Base-by-base conservation (phyloP, 2,113 vertebrate species). In the Paraplagusia blochii region DNA sequence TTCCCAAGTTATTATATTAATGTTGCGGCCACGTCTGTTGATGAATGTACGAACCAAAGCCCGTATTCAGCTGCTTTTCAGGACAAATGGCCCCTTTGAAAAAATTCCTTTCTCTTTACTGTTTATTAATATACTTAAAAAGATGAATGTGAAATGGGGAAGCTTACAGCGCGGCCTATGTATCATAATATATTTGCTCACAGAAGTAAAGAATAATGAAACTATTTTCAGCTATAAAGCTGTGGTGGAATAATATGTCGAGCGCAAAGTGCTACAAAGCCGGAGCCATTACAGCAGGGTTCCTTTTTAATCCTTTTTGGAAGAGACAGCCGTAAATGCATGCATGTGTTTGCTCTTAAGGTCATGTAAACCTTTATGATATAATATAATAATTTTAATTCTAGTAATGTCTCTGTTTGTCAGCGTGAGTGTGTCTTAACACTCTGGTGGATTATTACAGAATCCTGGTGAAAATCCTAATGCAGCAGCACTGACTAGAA, bases 41-140 rank as follows among this genome's bases (percentile, higher is more conserved):
- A 89, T 90, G 71, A 90, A 90, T 90, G 87, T 80, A 65, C 58
- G 38, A 61, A 64, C 63, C 84, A 87, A 90, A 88, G 58, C 83
- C 84, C 79, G 35, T 56, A 87, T 88, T 88, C 86, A 88, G 85
- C 88, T 88, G 77, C 74, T 88, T 89, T 81, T 62, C 46, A 72
- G 85, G 85, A 91, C 84, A 87, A 91, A 90, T 88, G 81, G 79
- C 79, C 79, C 72, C 85, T 85, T 85, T 86, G 83, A 76, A 90
- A 88, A 84, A 86, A 86, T 85, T 78, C 63, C 62, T 81, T 76
- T 76, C 81, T 77, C 84, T 87, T 88, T 87, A 86, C 81, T 85
- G 82, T 88, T 90, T 91, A 90, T 90, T 90, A 90, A 90, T 87
- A 88, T 77, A 80, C 81, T 88, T 88, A 84, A 85, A 88, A 88